These are phyloP conservation scores for Eretmodus cyanostictus DNA, from an alignment of 2,113 vertebrate genomes.

Conservation along the genomic window DNA sequence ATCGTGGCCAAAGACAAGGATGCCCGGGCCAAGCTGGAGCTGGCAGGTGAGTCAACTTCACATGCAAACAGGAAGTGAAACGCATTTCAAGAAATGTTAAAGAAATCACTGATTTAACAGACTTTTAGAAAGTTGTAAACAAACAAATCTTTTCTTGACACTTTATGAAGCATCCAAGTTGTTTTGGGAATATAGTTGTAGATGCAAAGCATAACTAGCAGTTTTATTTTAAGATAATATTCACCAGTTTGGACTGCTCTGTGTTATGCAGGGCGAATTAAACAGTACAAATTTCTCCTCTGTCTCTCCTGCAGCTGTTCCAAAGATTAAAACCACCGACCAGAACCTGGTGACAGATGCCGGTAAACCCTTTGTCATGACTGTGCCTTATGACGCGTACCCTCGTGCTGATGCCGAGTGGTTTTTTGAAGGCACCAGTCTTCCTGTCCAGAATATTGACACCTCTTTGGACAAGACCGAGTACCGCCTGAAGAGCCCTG, in stretches of 20 bases:
- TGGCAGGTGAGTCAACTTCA: constrained; percentile 79
- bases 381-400: constrained; percentile 90
- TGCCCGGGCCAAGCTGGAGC: constrained; percentile 90
- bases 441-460: constrained; percentile 87
- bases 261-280: neutral
- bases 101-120: neutral
- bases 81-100: neutral
- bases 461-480: constrained; percentile 82
- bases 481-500: constrained; percentile 85
- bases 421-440: constrained; percentile 75
- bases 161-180: neutral
- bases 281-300: neutral
- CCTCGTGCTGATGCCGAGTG: constrained; percentile 92
- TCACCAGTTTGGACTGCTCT: neutral
- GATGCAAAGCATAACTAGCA: neutral
- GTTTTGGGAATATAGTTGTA: neutral
- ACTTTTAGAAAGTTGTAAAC: neutral
- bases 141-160: neutral
- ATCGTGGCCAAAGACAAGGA: constrained; percentile 97
- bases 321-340: constrained; percentile 91
- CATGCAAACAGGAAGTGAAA: neutral
- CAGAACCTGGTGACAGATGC: constrained; percentile 92
- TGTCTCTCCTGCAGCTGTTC: constrained; percentile 72
- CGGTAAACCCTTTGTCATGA: constrained; percentile 88
- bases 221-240: neutral